Evolutionary conservation across 2,113 vertebrate species (phyloP), one percentile per base, ranked within the genome.

Genomic region (Tylochromis polylepis): DNA sequence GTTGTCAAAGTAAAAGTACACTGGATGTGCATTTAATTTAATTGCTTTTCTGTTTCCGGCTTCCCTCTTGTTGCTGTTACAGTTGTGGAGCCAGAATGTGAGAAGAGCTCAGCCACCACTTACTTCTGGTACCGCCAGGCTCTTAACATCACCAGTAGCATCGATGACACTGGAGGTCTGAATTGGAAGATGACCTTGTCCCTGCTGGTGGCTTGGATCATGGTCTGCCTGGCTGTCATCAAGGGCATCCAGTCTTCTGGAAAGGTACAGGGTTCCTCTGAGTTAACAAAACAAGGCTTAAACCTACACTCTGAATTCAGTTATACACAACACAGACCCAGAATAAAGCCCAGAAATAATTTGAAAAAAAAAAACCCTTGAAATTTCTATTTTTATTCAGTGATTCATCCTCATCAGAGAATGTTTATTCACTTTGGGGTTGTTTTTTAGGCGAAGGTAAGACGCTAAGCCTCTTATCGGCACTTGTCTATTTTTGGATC

Each of bases 41-140:
- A 51, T 53, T 51, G 70, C 46, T 77, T 51, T 0, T 77, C 2
- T 2, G 5, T 22, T 58, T 36, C 1, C 6, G 3, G 38, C 9
- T 15, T 62, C 3, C 5, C 41, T 34, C 20, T 31, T 1, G 0
- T 70, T 86, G 5, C 5, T 77, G 53, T 67, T 87, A 16, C 89
- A 99, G 99, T 97, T 85, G 96, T 99, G 91, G 98, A 97, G 93
- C 91, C 98, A 0, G 99, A 99, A 94, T 99, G 99, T 3, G 98
- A 99, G 78, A 99, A 97, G 95, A 99, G 98, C 94, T 99, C 99
- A 0, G 98, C 99, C 84, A 99, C 99, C 36, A 99, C 98, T 31
- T 99, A 98, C 93, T 99, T 99, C 96, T 99, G 99, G 99, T 99
- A 99, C 93, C 96, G 99, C 3, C 96, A 99, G 94, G 94, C 99